Conservation (phyloP, 2,113 vertebrate genomes). For the Etia nguti region DNA sequence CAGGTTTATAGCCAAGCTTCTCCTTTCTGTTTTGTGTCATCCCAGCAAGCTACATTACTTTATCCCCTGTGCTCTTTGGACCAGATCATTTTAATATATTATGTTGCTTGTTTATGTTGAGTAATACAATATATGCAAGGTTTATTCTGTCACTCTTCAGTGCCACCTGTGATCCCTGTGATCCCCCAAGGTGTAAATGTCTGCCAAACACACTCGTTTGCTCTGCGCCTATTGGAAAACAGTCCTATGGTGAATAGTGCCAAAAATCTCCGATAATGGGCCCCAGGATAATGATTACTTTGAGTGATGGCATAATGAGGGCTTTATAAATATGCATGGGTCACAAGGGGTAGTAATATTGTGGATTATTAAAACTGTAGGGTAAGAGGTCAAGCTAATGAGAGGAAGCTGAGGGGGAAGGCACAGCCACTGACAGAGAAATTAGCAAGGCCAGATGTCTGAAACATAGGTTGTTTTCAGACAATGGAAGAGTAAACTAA, state of each 20-base stretch:
- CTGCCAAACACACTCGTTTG: conserved; percentile 8
- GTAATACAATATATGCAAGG: neutral
- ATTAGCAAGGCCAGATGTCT: conserved; percentile 26
- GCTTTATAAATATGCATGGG: conserved; percentile 72
- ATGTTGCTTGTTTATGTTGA: conserved; percentile 8
- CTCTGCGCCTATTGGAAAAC: conserved; percentile 37
- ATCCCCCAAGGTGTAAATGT: conserved; percentile 14
- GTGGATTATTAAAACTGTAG: conserved; percentile 65
- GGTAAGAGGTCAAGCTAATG: conserved; percentile 68
- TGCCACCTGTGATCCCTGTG: conserved; percentile 24
- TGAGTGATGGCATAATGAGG: conserved; percentile 74
- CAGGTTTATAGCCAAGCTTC: neutral
- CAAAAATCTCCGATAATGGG: conserved; percentile 60
- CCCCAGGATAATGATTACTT: conserved; percentile 70
- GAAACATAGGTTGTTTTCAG: conserved; percentile 14
- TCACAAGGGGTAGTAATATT: conserved; percentile 61
- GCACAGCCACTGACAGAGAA: neutral
- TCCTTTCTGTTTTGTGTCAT: neutral
- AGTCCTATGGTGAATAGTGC: conserved; percentile 18
- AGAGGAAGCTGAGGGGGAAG: conserved; percentile 5
- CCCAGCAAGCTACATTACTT: neutral
- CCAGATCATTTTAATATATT: neutral
- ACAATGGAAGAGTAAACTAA: neutral
- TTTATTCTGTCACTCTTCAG: conserved; percentile 10
- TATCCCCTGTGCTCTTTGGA: neutral